Conservation (phyloP, 2,797 vertebrate species). For the Cichlasoma orientale region DNA sequence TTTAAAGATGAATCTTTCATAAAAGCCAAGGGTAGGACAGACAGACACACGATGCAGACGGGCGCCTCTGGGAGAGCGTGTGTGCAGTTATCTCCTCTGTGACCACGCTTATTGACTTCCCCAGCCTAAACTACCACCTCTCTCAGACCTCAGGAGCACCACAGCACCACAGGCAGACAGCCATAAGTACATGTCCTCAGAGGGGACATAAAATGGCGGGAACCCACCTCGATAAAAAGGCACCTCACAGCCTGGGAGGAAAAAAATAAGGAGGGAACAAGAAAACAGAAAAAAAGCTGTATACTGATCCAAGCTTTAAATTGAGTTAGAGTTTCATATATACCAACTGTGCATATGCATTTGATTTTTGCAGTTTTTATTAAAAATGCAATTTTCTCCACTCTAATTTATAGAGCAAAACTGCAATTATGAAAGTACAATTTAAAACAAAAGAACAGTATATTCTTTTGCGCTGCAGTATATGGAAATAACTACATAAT, state of each 20-base stretch:
- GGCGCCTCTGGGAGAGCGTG: conserved; percentile 56
- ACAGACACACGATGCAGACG: conserved; percentile 41
- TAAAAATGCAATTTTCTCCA: neutral
- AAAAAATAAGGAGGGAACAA: neutral
- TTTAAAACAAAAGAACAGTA: neutral
- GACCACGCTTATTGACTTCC: conserved; percentile 55
- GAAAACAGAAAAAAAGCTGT: neutral
- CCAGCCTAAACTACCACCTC: conserved; percentile 68
- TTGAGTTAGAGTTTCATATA: neutral
- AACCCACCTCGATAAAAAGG: conserved; percentile 66
- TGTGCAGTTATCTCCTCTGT: conserved; percentile 67
- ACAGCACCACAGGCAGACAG: conserved; percentile 71
- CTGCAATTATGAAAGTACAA: neutral
- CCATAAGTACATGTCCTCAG: conserved; percentile 69
- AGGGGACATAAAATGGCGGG: conserved; percentile 63
- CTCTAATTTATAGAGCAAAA: neutral
- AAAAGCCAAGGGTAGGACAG: conserved; percentile 34
- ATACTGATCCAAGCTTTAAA: neutral
- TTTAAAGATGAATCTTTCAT: conserved; percentile 42
- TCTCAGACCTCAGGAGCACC: conserved; percentile 72
- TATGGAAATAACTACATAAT: conserved; percentile 15
- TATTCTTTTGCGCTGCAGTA: conserved; percentile 3
- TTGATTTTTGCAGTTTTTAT: neutral
- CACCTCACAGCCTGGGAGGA: conserved; percentile 34
- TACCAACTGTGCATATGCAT: neutral